Evolutionary conservation across 2,113 vertebrate species (phyloP), one percentile per base, ranked within the genome.

Genomic region (Sterna hirundo): DNA sequence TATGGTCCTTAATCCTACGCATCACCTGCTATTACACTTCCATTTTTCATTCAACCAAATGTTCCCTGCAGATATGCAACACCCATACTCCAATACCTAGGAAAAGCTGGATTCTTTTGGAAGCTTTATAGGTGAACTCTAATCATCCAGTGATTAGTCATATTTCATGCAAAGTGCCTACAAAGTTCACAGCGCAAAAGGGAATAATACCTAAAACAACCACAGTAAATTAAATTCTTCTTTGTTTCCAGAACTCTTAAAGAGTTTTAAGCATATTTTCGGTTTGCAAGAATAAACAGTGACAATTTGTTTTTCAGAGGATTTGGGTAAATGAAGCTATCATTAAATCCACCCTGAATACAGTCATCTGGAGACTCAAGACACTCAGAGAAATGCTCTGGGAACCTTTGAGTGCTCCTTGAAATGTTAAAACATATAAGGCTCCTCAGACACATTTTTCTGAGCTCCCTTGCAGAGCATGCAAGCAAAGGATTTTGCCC

Each of bases 341-440:
- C 26, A 65, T 88, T 96, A 95, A 83, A 96, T 57, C 85, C 51
- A 44, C 23, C 4, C 52, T 77, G 47, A 94, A 38, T 66, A 95
- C 42, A 94, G 44, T 75, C 54, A 70, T 25, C 52, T 96, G 83
- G 30, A 89, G 79, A 68, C 32, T 84, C 81, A 92, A 92, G 40
- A 76, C 81, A 86, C 68, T 80, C 66, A 86, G 54, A 60, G 8
- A 95, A 96, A 95, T 36, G 47, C 10, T 94, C 61, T 88, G 51
- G n/a, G 69, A 97, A 97, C 44, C n/a, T 91, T 11, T 77, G 64
- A 93, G 94, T 79, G 26, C 77, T 88, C 83, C 89, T 91, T 91
- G 66, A 97, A 97, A 96, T 93, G 38, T 54, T 93, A 95, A 96
- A 96, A 90, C 36, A 49, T 57, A 78, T 13, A 49, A 58, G 10